Base-by-base conservation (phyloP, 2,888 invertebrate species). In the Orthonevra nobilis region DNA sequence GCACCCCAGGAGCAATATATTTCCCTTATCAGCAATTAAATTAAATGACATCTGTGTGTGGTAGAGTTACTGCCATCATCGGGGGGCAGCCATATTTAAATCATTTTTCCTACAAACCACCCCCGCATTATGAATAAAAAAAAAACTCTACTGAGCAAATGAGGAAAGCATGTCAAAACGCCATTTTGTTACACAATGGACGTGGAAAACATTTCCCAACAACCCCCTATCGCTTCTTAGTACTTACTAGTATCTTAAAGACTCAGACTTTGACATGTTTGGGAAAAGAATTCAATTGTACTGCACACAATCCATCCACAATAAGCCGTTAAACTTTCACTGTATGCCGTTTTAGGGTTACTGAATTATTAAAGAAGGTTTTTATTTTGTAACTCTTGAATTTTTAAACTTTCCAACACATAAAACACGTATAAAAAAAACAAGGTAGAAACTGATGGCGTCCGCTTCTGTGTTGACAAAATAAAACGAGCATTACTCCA, bases 301-400 rank as follows among this genome's bases (percentile, higher is more conserved):
- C 12, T n/a, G 44, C 58, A 68, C 26, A 20, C 28, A 50, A 58
- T 54, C 44, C 60, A 61, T 66, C 73, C 66, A 73, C 73, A 50
- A 38, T 28, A 17, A 48, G 28, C 46, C 66, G 68, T 79, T 61
- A 79, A 73, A 68, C 56, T 79, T 79, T 79, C 32, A 79, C 73
- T 73, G 19, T 66, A 46, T 68, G 60, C 68, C 66, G 73, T 79
- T 68, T 56, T 73, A 66, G 61, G 56, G 30, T 28, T 50, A 50
- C 30, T 72, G 38, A 72, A 79, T 73, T 61, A 50, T 73, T 79
- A 48, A 79, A 28, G 54, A 73, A 28, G 66, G 73, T 61, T 79
- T 72, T 79, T 79, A 73, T 79, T 73, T 79, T 60, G 48, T 73
- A 73, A 79, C 79, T 66, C 79, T 79, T 79, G 61, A 30, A 63